Conservation (phyloP, 2,113 vertebrate species). For the Rhinolophus ferrumequinum region DNA sequence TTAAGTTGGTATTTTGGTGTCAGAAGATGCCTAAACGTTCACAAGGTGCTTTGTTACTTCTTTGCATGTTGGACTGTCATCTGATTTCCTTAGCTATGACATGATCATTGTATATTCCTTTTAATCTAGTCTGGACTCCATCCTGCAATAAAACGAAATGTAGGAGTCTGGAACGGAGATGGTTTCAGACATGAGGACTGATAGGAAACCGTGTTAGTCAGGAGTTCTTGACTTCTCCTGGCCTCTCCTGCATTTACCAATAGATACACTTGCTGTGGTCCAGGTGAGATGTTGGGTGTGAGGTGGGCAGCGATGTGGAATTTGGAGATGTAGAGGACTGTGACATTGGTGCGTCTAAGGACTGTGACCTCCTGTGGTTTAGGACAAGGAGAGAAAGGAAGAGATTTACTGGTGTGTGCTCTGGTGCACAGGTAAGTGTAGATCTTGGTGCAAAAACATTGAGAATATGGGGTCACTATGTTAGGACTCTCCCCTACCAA, state of each 20-base stretch:
- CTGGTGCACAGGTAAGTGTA: background rate
- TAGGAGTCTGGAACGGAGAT: background rate
- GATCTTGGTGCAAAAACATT: background rate
- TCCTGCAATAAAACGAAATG: background rate
- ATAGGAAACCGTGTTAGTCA: background rate
- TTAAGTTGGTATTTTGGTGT: background rate
- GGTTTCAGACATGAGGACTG: background rate
- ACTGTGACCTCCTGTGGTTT: background rate
- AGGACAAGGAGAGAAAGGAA: background rate
- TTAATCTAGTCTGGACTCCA: background rate
- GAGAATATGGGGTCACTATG: background rate
- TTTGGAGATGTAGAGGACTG: background rate
- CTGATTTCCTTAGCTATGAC: background rate
- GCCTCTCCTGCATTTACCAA: background rate
- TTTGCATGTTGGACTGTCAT: background rate
- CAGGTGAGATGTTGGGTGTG: background rate
- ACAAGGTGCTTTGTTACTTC: background rate
- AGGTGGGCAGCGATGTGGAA: background rate
- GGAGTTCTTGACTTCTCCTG: background rate
- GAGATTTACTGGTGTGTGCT: background rate
- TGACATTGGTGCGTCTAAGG: background rate
- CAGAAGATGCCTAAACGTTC: background rate
- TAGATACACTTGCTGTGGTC: background rate
- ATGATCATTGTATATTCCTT: background rate
- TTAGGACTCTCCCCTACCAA: background rate